These are phyloP conservation scores for Chondrilla cf. caribensis DNA, from an alignment of 37 sponge, comb jelly and placozoan species.

Conservation along the genomic window DNA sequence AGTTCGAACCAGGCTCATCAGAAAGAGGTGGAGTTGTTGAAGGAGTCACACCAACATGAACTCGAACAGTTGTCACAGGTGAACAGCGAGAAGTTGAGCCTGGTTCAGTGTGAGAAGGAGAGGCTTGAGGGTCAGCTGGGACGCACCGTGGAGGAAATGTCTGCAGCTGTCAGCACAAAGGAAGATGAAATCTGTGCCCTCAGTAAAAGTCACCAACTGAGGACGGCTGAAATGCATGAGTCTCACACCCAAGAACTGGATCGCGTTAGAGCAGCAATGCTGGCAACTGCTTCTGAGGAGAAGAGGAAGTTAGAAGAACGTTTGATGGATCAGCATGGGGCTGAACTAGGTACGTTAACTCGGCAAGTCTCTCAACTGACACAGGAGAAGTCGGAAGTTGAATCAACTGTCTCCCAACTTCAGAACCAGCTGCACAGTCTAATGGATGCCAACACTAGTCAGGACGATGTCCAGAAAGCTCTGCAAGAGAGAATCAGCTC, in stretches of 20 bases:
- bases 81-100: not conserved
- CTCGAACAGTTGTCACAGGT: constrained; percentile 23
- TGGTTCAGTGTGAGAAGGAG: not conserved
- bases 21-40: constrained; percentile 38
- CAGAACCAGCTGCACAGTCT: not conserved
- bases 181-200: no score
- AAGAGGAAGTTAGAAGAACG: not conserved
- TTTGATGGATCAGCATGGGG: constrained; percentile 31
- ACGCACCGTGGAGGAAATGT: not conserved
- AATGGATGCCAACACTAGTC: not conserved
- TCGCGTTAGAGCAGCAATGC: no score
- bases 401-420: not conserved
- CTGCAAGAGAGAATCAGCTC: not conserved
- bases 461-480: not conserved
- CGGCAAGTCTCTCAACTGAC: not conserved
- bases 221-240: no score
- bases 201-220: no score
- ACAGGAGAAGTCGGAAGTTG: not conserved
- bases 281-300: no score
- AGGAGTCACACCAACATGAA: constrained; percentile 16
- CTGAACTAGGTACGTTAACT: constrained; percentile 10
- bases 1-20: constrained; percentile 35
- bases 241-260: no score
- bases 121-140: not conserved
- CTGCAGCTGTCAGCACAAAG: not conserved